A percentile compares a stretch with the other conserved stretches of the same genome.
phyloP scores from a whole-genome alignment of 2,113 vertebrate genomes.

The Solea senegalensis region DNA sequence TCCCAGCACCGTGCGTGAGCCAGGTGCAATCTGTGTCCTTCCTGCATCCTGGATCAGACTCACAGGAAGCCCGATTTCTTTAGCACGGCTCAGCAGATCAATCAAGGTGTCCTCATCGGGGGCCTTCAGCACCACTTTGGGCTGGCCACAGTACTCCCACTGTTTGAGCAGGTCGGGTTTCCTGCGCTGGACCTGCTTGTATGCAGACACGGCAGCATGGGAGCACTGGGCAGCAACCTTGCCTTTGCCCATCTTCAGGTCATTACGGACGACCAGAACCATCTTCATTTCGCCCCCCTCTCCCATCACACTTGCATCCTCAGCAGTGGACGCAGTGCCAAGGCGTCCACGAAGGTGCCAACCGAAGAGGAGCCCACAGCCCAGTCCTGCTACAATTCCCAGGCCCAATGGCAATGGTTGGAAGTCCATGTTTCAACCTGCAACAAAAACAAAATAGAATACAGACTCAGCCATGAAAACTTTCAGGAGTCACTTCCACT shows the following conservation, averaged over 20 bases:
- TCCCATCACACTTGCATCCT: constrained; percentile 83
- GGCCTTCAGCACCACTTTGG: constrained; percentile 94
- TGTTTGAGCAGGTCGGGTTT: constrained; percentile 89
- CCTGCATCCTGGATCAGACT: constrained; percentile 97
- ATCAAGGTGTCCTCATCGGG: constrained; percentile 88
- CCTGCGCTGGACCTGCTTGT: constrained; percentile 88
- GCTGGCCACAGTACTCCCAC: constrained; percentile 96
- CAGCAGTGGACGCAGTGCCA: constrained; percentile 30
- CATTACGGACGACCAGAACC: constrained; percentile 91
- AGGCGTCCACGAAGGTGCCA: constrained; percentile 85
- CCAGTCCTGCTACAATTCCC: constrained; percentile 82
- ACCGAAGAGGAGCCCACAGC: constrained; percentile 88
- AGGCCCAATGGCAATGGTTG: constrained; percentile 69
- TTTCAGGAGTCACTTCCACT: no score
- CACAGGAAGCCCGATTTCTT: constrained; percentile 86
- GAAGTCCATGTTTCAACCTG: constrained; percentile 82
- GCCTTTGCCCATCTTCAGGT: constrained; percentile 97
- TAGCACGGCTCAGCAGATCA: constrained; percentile 86
- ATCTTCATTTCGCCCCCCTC: constrained; percentile 94
- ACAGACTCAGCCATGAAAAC: no score
- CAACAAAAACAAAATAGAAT: background rate
- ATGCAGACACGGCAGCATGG: constrained; percentile 93
- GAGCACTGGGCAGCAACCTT: constrained; percentile 95
- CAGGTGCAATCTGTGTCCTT: constrained; percentile 93
- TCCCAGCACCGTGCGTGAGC: constrained; percentile 92